phyloP scores from a whole-genome alignment of 2,888 invertebrate genomes.

The Caenorhabditis imperialis region DNA sequence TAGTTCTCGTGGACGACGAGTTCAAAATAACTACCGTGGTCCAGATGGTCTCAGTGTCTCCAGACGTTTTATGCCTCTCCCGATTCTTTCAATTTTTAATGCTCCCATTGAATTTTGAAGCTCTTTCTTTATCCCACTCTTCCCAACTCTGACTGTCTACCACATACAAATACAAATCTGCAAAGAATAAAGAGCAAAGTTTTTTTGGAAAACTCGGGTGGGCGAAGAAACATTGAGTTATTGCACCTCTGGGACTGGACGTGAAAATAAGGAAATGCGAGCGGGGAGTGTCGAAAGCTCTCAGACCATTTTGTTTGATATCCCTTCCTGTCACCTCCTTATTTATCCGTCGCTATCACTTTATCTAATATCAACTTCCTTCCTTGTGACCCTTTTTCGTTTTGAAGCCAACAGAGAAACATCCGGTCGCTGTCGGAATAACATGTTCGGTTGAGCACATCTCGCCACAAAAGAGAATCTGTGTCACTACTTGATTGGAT shows the following conservation, averaged over 20 bases:
- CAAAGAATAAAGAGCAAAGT: no score
- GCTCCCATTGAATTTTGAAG: no score
- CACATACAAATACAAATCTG: not conserved
- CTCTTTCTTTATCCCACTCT: not conserved
- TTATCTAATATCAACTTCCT: not conserved
- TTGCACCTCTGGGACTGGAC: slow-evolving; percentile 20
- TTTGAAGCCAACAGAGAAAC: slow-evolving; percentile 13
- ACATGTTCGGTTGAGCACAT: slow-evolving; percentile 51
- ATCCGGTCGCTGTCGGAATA: slow-evolving; percentile 47
- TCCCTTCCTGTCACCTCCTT: no score
- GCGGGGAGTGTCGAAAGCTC: no score
- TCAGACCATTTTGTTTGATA: no score
- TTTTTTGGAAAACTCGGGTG: not conserved
- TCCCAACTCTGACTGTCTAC: not conserved
- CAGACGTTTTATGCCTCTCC: no score
- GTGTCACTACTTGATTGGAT: not conserved
- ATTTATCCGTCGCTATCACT: not conserved
- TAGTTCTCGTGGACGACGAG: no score
- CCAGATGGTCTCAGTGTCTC: no score
- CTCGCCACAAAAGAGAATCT: not conserved
- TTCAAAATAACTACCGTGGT: no score
- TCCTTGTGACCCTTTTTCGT: not conserved
- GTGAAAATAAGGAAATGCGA: slow-evolving; percentile 5
- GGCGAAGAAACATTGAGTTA: slow-evolving; percentile 26
- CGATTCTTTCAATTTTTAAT: no score